Conservation (phyloP, 2,113 vertebrate genomes). For the Poicephalus meyeri region DNA sequence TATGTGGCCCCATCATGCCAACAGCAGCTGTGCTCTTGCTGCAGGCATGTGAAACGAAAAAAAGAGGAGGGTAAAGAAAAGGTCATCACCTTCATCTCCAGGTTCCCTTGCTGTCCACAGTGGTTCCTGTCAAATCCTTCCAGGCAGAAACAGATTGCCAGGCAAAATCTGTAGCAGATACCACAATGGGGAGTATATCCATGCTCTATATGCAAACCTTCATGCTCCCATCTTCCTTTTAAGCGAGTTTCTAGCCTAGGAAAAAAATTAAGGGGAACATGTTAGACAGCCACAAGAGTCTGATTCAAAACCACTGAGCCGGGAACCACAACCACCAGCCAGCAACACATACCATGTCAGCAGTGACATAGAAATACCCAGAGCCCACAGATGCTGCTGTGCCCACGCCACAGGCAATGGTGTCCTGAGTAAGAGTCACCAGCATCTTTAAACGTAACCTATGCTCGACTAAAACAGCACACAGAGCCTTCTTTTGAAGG, state of each 20-base stretch:
- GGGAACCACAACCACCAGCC: neutral
- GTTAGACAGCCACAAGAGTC: neutral
- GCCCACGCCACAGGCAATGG: neutral
- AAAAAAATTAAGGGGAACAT: neutral
- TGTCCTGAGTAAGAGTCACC: neutral
- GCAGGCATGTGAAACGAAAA: neutral
- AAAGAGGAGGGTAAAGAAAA: neutral
- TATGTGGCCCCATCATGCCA: rapidly evolving
- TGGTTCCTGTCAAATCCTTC: neutral
- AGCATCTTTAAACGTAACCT: neutral
- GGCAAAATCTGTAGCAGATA: neutral
- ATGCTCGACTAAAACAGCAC: neutral
- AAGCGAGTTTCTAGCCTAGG: neutral
- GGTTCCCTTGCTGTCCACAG: neutral
- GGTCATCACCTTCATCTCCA: conserved; percentile 40
- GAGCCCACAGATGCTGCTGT: neutral
- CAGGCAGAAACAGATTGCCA: neutral
- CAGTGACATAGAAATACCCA: neutral
- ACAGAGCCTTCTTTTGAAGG: neutral
- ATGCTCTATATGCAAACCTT: neutral
- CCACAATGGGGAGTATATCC: rapidly evolving
- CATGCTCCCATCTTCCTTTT: neutral
- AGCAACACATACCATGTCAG: neutral
- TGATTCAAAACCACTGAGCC: neutral
- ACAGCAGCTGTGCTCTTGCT: neutral